Base-by-base conservation (phyloP, 2,888 invertebrate species). In the Agelastica alni region DNA sequence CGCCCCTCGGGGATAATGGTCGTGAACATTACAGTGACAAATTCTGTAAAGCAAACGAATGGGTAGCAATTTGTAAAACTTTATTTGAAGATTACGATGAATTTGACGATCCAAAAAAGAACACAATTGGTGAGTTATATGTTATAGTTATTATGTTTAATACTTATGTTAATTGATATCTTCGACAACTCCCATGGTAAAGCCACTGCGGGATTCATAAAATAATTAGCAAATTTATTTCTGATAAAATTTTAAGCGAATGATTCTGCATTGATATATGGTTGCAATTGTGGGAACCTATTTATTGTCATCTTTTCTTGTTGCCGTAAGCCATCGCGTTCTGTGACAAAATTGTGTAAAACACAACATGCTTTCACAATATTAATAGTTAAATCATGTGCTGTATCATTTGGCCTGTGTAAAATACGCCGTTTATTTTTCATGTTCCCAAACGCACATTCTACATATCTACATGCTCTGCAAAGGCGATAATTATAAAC, bases 401-500 rank as follows among this genome's bases (percentile, higher is more conserved):
- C 22, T 5, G 28, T 28, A 36, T 46, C 26, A 13, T 34, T 10
- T 7, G 32, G n/a, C 13, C 32, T 32, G 7, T 32, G 32, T 6
- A 3, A 10, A 32, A 13, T 32, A 13, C 32, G 32, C 32, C 32
- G 13, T 10, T 32, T 13, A 6, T 32, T 32, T 9, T 3, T 13
- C 6, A 13, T 10, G 13, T 12, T n/a, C n/a, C 16, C 32, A 32
- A 32, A 32, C 2, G 32, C 32, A 32, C 32, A 32, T 22, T 22
- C 22, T 7, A 22, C 22, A 7, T 22, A 22, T 22, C 22, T 26
- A 1, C 54, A 9, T 14, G 45, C 41, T 31, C 45, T 20, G 7
- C 16, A 31, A 2, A 39, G 20, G 28, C 45, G 6, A 28, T 55
- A 51, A 18, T 56, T 51, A 10, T 34, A 51, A n/a, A 45, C 17